Base-by-base conservation (phyloP, 2,888 invertebrate genomes). In the Punctoribates punctum region DNA sequence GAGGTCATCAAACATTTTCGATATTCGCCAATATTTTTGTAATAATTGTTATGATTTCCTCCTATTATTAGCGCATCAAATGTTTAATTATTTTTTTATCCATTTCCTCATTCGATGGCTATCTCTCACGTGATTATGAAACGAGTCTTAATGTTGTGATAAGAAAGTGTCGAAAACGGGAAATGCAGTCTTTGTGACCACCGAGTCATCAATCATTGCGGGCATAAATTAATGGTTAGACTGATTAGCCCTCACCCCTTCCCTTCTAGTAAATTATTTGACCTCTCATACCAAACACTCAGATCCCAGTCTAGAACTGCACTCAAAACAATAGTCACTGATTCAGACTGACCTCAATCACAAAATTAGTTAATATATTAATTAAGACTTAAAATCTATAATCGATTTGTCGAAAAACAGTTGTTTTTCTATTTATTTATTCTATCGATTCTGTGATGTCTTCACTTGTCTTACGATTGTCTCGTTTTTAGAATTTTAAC, bases 71-170 rank as follows among this genome's bases (percentile, higher is more conserved):
- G 65, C 65, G 27, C 34, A 38, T 62, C 15, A 34, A 65, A 34
- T 38, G 20, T 62, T 25, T 62, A 27, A 65, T 65, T 65, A 65
- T 65, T 65, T 65, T 65, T 65, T 65, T 65, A 65, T 65, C 34
- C 15, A 65, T 65, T 27, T 65, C 27, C 27, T 65, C 34, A 65
- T 34, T 65, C 34, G 27, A 65, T 65, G 34, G 27, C 17, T 65
- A 38, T 29, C 65, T 65, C n/a, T 34, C 65, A 29, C 25, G 29
- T 34, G 65, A 27, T 65, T 38, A 65, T 65, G 34, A 15, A 34
- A 2, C 8, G 65, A 65, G 20, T 27, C n/a, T 34, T 65, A 65
- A 65, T 8, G 29, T 65, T 65, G 65, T 65, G 65, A 65, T 65
- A 65, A 65, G 20, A 62, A 65, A 34, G 5, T 65, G 34, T 65